Conservation (phyloP, 2,797 vertebrate species). For the Nannoperca obscura region DNA sequence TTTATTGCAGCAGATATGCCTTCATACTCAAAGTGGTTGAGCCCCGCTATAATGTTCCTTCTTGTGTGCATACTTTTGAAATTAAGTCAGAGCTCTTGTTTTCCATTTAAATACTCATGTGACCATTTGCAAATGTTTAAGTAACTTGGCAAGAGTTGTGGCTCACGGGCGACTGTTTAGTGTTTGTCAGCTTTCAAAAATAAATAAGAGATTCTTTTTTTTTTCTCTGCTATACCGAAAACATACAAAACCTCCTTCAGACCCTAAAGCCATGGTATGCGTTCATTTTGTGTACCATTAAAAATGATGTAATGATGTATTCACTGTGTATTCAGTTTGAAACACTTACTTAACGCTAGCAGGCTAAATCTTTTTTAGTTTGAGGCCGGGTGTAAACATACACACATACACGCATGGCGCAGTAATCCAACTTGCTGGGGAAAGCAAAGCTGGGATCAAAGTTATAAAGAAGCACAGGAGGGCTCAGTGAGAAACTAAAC, state of each 20-base stretch:
- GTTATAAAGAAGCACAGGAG: constrained; percentile 36
- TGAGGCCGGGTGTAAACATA: constrained; percentile 41
- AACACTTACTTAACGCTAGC: background rate
- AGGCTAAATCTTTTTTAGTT: constrained; percentile 23
- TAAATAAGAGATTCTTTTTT: background rate
- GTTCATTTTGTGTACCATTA: background rate
- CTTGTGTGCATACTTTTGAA: constrained; percentile 11
- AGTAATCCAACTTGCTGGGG: constrained; percentile 34
- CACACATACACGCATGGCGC: constrained; percentile 24
- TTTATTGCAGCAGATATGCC: background rate
- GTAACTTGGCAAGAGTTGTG: background rate
- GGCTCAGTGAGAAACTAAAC: constrained; percentile 48
- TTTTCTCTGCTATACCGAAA: background rate
- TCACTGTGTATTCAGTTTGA: background rate
- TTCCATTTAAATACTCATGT: background rate
- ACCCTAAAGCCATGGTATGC: background rate
- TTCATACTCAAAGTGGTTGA: background rate
- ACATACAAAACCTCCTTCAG: background rate
- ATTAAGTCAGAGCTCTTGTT: constrained; percentile 6
- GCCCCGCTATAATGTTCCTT: background rate
- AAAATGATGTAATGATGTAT: background rate
- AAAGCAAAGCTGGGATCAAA: constrained; percentile 49
- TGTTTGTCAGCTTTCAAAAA: background rate
- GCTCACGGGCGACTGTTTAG: background rate
- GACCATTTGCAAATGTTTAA: background rate